Evolutionary conservation across 2,113 vertebrate genomes (phyloP), one percentile per base, ranked within the genome.

Genomic region (Crocuta crocuta): DNA sequence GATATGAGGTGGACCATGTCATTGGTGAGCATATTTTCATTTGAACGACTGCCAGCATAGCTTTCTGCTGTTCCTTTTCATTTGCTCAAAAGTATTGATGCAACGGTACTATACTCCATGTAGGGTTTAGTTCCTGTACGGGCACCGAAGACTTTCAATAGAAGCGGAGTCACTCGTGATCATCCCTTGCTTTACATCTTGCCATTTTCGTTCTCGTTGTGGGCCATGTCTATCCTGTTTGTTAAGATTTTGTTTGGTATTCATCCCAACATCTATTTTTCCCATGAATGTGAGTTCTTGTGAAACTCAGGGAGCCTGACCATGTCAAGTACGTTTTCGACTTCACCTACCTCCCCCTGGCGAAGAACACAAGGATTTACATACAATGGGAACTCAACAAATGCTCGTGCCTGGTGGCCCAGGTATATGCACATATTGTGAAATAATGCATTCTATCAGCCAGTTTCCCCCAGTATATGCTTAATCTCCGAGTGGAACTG

Each of bases 21-120:
- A 98, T 96, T 53, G 31, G 1, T 58, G 74, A 96, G 89, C 74
- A 94, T 97, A 96, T 97, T 98, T 96, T 92, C 84, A 82, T 70
- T 74, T 95, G 71, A 98, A 97, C 31, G 1, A n/a, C 55, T 98
- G 88, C 83, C 91, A 98, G 61, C 33, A 43, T 19, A 91, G 19
- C 92, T 94, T 95, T 98, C 80, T 87, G 45, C 45, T 94, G 24
- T 85, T 98, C 68, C n/a, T 91, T 98, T 96, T 61, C 79, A 85
- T 97, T 95, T 88, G 19, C 3, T 65, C 71, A 43, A 83, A 88
- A 91, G 31, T 96, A 94, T 95, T 43, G 80, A 53, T 96, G 94
- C n/a, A 43, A 66, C 4, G 78, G 48, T 94, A 63, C 17, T 87
- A 74, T 92, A 10, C 81, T 93, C 95, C 76, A 5, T 91, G 96